phyloP scores from a whole-genome alignment of 2,888 invertebrate species.

The Stramonita haemastoma region DNA sequence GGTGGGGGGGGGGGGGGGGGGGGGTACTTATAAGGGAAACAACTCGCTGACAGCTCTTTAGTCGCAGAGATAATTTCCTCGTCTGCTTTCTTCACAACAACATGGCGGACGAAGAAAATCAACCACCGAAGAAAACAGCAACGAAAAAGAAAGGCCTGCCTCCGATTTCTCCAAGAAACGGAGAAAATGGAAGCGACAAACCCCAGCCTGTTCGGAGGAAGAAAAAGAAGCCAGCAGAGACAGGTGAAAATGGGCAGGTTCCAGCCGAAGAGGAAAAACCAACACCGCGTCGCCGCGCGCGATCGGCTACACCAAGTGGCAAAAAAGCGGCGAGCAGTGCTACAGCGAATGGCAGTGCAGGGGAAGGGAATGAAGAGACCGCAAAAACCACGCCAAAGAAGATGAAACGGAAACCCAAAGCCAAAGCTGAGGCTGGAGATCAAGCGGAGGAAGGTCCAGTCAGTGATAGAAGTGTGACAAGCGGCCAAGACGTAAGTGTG shows the following conservation, averaged over 20 bases:
- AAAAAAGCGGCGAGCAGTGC: slow-evolving; percentile 12
- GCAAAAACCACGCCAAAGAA: slow-evolving; percentile 52
- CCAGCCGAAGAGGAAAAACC: slow-evolving; percentile 41
- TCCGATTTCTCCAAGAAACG: slow-evolving; percentile 54
- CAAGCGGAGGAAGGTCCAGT: slow-evolving; percentile 55
- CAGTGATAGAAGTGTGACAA: slow-evolving; percentile 57
- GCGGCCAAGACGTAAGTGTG: slow-evolving; percentile 54
- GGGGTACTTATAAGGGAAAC: background rate
- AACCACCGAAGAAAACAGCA: background rate
- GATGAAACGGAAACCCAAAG: slow-evolving; percentile 57
- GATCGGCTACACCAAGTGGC: slow-evolving; percentile 23
- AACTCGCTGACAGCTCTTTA: background rate
- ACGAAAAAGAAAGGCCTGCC: slow-evolving; percentile 51
- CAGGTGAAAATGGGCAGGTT: slow-evolving; percentile 31
- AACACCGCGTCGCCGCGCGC: slow-evolving; percentile 51
- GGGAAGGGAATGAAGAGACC: slow-evolving; percentile 49
- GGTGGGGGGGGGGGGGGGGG: background rate
- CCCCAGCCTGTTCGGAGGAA: slow-evolving; percentile 61
- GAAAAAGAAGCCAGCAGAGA: slow-evolving; percentile 59
- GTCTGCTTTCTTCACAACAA: slow-evolving; percentile 45
- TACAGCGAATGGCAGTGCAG: slow-evolving; percentile 35
- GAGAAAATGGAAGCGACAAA: slow-evolving; percentile 46
- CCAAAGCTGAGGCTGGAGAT: slow-evolving; percentile 40
- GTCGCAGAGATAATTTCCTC: too few species aligned
- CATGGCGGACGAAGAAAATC: slow-evolving; percentile 46